Percentiles rank a stretch among this genome's conserved stretches.
Evolutionary conservation across 1,140 invertebrate species (phyloP).

Genomic region (Atta colombica): DNA sequence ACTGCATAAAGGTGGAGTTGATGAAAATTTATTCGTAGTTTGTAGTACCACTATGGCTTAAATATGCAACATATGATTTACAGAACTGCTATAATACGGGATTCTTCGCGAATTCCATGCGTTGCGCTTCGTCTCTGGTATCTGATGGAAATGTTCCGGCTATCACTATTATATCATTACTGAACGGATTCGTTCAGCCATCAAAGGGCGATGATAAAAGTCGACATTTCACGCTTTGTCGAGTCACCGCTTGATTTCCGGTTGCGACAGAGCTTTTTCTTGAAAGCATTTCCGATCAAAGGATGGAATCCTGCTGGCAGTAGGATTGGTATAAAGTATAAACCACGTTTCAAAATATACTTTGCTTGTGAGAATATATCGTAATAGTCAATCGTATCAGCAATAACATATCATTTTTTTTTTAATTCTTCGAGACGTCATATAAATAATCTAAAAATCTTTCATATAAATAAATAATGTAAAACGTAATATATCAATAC

Average conservation of each 20-base stretch:
- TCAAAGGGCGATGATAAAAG: constrained; percentile 38
- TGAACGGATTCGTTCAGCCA: constrained; percentile 18
- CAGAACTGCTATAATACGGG: constrained; percentile 40
- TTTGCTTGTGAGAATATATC: not conserved
- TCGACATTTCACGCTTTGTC: constrained; percentile 34
- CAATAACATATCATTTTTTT: not conserved
- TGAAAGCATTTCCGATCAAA: not conserved
- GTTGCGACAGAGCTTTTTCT: constrained; percentile 10
- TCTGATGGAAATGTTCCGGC: constrained; percentile 16
- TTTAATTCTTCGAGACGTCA: no score
- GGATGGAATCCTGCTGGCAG: not conserved
- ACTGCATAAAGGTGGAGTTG: not conserved
- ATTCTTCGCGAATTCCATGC: constrained; percentile 20
- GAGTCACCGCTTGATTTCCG: constrained; percentile 3
- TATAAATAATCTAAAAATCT: constrained; percentile 6
- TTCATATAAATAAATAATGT: not conserved
- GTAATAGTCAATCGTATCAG: not conserved
- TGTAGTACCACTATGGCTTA: not conserved
- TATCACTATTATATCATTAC: constrained; percentile 47
- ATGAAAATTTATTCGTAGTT: constrained; percentile 3
- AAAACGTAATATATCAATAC: not conserved
- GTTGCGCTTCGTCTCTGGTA: constrained; percentile 27
- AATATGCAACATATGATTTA: constrained; percentile 34
- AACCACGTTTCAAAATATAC: not conserved
- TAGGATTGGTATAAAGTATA: not conserved